Percentiles rank a stretch among this genome's conserved stretches.
phyloP scores from a whole-genome alignment of 1,140 invertebrate genomes.

The Pseudomyrmex gracilis region DNA sequence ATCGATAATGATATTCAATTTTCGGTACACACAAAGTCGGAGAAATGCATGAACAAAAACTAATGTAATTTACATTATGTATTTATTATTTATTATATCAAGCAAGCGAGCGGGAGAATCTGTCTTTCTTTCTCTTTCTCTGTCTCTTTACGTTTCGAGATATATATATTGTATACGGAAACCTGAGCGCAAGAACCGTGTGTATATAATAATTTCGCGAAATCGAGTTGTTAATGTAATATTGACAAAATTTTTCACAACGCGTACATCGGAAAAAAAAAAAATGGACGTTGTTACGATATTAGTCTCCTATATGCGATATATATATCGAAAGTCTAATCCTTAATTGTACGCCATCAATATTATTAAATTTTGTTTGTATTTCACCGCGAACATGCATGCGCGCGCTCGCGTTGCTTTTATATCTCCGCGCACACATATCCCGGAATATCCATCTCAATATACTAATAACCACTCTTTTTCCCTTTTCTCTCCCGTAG shows the following conservation, averaged over 20 bases:
- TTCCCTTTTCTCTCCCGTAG: slow-evolving; percentile 40
- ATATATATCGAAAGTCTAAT: slow-evolving; percentile 36
- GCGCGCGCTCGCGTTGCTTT: slow-evolving; percentile 2
- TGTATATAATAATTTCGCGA: background rate
- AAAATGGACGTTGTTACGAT: slow-evolving; percentile 3
- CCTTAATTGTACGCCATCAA: slow-evolving; percentile 23
- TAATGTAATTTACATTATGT: too few relatives aligned
- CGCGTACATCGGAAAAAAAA: background rate
- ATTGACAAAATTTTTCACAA: slow-evolving; percentile 10
- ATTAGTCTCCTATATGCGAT: background rate
- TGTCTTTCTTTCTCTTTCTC: too few relatives aligned
- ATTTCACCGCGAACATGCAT: slow-evolving; percentile 3
- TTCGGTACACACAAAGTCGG: too few relatives aligned
- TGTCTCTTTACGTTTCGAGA: too few relatives aligned
- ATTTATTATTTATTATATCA: too few relatives aligned
- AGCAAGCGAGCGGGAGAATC: too few relatives aligned
- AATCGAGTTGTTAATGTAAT: too few relatives aligned
- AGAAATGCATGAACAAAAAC: too few relatives aligned
- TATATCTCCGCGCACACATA: background rate
- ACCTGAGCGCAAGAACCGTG: too few relatives aligned
- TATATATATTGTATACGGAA: too few relatives aligned
- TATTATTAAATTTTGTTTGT: slow-evolving; percentile 50
- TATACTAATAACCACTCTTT: slow-evolving; percentile 55
- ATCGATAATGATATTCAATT: too few relatives aligned
- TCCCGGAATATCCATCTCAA: slow-evolving; percentile 59